A percentile compares a stretch with the other conserved stretches of the same genome.
Evolutionary conservation across 2,113 vertebrate species (phyloP).

Genomic region (Oreocharis arfaki): DNA sequence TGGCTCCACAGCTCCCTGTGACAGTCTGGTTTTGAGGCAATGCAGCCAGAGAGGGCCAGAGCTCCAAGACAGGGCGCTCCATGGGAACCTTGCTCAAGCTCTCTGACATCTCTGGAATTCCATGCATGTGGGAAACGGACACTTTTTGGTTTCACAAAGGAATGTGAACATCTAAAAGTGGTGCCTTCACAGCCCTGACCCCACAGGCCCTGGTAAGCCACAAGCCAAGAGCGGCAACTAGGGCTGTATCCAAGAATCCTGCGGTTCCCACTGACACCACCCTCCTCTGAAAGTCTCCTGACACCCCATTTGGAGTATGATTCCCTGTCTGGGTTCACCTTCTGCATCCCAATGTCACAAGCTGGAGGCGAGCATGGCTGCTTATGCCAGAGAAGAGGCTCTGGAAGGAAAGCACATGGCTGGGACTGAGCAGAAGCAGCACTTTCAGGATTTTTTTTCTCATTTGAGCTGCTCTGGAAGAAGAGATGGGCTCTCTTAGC

Average conservation of each 20-base stretch:
- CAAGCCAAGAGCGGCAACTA: rapidly evolving
- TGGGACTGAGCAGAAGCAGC: neutral
- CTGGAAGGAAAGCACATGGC: neutral
- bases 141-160: conserved; percentile 7
- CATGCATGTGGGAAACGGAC: neutral
- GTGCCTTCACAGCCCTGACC: neutral
- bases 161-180: conserved; percentile 4
- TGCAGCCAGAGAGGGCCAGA: neutral
- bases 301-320: neutral
- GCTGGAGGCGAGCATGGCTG: rapidly evolving
- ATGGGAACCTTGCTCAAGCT: neutral
- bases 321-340: neutral
- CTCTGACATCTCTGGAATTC: conserved; percentile 28
- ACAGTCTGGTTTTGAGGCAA: neutral
- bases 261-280: neutral
- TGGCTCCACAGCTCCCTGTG: neutral
- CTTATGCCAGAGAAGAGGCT: neutral
- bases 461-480: neutral
- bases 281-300: neutral
- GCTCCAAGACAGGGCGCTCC: neutral
- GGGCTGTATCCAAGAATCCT: neutral
- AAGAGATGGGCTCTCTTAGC: neutral
- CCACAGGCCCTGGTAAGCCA: neutral
- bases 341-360: neutral
- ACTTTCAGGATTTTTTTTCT: neutral